These are phyloP conservation scores for Antheraea pernyi DNA, from an alignment of 1,140 invertebrate species.

Conservation along the genomic window DNA sequence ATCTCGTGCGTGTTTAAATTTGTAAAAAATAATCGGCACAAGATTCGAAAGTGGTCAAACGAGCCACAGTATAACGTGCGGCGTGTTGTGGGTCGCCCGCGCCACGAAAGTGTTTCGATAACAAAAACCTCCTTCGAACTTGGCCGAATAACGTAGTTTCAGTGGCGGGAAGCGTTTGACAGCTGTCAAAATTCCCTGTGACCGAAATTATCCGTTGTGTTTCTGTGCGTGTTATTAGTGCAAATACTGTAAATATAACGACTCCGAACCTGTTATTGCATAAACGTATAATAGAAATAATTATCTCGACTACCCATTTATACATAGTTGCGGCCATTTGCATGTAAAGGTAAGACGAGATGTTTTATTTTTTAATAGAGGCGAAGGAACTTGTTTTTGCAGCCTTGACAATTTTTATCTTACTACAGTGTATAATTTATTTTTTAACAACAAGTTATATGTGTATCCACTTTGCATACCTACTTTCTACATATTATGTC, in stretches of 20 bases:
- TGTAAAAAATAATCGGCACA: conserved; percentile 21
- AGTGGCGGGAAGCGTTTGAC: conserved; percentile 45
- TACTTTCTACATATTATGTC: conserved; percentile 1
- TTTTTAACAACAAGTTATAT: neutral
- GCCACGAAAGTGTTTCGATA: conserved; percentile 17
- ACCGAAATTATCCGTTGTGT: conserved; percentile 6
- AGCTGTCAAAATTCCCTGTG: conserved; percentile 36
- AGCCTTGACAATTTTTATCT: conserved; percentile 1
- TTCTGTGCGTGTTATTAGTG: conserved; percentile 5
- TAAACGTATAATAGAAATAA: neutral
- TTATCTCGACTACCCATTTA: neutral
- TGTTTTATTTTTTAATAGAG: neutral
- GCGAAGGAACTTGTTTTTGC: neutral
- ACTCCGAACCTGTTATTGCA: neutral
- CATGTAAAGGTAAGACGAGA: conserved; percentile 4
- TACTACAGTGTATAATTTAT: neutral
- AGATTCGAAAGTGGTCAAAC: conserved; percentile 53
- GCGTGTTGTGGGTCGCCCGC: conserved; percentile 34
- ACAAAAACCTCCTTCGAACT: conserved; percentile 21
- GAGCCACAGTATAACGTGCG: conserved; percentile 37
- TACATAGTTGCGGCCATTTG: conserved; percentile 10
- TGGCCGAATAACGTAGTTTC: conserved; percentile 25
- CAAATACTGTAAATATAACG: neutral
- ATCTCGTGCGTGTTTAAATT: neutral
- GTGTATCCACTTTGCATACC: neutral